phyloP scores from a whole-genome alignment of 2,113 vertebrate species.

The Solenodon paradoxus region DNA sequence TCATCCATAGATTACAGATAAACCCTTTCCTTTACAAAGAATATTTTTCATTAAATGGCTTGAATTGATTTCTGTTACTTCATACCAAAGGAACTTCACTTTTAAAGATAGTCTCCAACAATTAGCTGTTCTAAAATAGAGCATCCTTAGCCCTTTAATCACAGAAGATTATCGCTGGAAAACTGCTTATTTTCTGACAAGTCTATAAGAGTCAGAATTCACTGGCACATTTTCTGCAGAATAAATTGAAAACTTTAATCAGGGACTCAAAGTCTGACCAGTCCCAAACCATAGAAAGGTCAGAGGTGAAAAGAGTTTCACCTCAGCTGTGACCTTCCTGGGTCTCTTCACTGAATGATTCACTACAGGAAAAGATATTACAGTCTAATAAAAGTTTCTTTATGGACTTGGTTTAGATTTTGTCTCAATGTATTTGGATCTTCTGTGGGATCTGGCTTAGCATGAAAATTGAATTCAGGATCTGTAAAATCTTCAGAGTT shows the following conservation, averaged over 20 bases:
- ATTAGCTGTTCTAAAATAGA: background rate
- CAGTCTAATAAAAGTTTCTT: background rate
- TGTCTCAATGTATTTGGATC: background rate
- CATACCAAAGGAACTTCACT: background rate
- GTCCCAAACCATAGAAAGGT: background rate
- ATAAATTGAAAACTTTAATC: constrained; percentile 17
- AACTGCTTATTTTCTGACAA: background rate
- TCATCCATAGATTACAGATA: background rate
- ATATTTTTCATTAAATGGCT: background rate
- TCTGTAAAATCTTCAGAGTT: background rate
- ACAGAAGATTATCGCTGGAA: background rate
- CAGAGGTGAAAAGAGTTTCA: background rate
- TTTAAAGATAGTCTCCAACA: background rate
- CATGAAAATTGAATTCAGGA: background rate
- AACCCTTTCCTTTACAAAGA: background rate
- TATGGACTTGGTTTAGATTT: background rate
- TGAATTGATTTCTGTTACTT: background rate
- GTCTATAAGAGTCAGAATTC: background rate
- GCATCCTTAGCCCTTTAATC: constrained; percentile 5
- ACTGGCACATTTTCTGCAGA: background rate
- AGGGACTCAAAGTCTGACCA: background rate
- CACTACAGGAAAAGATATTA: background rate
- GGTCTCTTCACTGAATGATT: background rate
- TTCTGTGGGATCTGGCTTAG: background rate
- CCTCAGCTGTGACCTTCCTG: background rate